phyloP scores from a whole-genome alignment of 2,113 vertebrate genomes.

The Halcyon malimbica region DNA sequence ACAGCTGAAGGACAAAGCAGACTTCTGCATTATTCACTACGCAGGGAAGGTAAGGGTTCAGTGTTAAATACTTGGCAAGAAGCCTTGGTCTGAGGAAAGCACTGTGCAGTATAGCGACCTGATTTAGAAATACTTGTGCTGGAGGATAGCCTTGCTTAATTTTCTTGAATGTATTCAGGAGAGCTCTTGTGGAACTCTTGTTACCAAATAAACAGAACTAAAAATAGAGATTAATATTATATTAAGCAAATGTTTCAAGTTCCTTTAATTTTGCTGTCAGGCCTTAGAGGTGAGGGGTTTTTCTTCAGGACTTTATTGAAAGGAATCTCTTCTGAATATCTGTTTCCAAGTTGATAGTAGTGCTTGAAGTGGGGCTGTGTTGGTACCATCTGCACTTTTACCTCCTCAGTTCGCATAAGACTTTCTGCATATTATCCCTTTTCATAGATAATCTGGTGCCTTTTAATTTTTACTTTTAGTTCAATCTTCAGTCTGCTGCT shows the following conservation, averaged over 20 bases:
- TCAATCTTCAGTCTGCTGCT: neutral
- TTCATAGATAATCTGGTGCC: neutral
- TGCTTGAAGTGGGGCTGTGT: neutral
- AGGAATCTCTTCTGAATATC: neutral
- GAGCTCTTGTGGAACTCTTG: neutral
- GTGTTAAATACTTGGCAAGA: neutral
- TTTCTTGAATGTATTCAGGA: neutral
- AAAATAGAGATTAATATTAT: neutral
- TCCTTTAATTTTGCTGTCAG: neutral
- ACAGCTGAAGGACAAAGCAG: constrained; percentile 96
- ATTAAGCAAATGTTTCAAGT: neutral
- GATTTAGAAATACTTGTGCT: neutral
- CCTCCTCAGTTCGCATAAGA: neutral
- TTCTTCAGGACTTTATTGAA: neutral
- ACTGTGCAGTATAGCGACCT: no score
- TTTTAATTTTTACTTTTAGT: neutral
- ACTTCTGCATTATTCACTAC: constrained; percentile 98
- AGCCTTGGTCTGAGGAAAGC: neutral
- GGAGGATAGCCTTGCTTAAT: neutral
- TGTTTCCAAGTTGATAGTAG: neutral
- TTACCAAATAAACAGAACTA: neutral
- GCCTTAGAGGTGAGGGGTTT: neutral
- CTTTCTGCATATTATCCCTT: neutral
- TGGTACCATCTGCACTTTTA: neutral
- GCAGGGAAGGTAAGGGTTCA: constrained; percentile 87